Evolutionary conservation across 2,888 invertebrate genomes (phyloP).

Genomic region (Didymodactylos carnosus): DNA sequence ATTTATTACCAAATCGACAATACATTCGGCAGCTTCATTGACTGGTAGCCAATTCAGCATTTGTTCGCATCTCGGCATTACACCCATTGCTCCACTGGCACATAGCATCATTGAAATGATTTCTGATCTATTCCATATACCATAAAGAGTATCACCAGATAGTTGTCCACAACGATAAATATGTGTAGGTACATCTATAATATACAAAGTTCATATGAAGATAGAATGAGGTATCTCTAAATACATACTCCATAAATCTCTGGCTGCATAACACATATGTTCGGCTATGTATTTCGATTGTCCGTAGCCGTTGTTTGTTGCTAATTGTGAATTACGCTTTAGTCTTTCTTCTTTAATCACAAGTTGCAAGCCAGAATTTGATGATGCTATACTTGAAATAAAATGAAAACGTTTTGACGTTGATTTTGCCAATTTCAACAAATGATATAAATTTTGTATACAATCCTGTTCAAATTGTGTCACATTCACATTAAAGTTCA

Average conservation of each 20-base stretch:
- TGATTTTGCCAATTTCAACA: background rate
- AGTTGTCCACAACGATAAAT: background rate
- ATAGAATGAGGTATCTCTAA: background rate
- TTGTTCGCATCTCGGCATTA: background rate
- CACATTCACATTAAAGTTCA: background rate
- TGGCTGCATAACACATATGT: background rate
- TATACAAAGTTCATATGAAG: background rate
- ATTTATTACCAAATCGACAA: background rate
- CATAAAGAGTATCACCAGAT: background rate
- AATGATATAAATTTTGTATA: background rate
- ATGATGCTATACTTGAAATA: background rate
- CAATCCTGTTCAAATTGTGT: background rate
- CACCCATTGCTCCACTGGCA: background rate
- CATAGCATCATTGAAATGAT: background rate
- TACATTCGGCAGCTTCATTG: background rate
- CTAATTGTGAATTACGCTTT: background rate
- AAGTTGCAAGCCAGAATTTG: background rate
- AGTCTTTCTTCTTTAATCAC: background rate
- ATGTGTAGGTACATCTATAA: background rate
- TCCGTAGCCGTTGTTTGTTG: background rate
- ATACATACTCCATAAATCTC: background rate
- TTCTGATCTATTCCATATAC: background rate
- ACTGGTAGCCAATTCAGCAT: background rate
- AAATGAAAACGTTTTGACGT: background rate
- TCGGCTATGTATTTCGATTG: background rate